phyloP scores from a whole-genome alignment of 1,140 invertebrate species.

The Brachionus calyciflorus region DNA sequence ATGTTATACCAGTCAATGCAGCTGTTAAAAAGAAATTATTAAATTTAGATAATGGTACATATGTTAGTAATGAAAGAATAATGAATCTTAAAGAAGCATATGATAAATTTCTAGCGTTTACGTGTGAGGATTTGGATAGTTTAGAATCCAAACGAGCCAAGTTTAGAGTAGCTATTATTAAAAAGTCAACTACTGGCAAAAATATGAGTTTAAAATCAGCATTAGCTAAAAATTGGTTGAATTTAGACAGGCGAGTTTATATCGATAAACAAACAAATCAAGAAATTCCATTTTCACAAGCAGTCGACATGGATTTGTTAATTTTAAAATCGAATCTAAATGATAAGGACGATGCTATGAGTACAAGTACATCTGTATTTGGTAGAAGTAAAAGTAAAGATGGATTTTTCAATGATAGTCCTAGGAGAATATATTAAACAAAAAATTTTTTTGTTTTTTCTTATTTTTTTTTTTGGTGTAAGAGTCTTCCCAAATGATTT shows the following conservation, averaged over 20 bases:
- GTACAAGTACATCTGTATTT: not conserved
- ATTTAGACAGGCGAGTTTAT: not conserved
- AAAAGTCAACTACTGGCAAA: conserved; percentile 38
- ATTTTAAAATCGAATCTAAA: not conserved
- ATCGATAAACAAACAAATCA: conserved; percentile 30
- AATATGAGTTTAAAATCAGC: conserved; percentile 28
- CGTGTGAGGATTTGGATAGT: conserved; percentile 25
- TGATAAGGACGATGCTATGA: not conserved
- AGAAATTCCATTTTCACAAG: conserved; percentile 44
- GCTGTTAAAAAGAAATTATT: conserved; percentile 12
- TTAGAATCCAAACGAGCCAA: not conserved
- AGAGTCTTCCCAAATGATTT: too few relatives aligned
- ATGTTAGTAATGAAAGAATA: not conserved
- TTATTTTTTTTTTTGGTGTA: too few relatives aligned
- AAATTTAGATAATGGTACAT: conserved; percentile 8
- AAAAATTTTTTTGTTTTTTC: too few relatives aligned
- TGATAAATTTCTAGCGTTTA: not conserved
- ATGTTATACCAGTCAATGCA: conserved; percentile 15
- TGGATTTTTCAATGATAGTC: not conserved
- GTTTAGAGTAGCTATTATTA: not conserved
- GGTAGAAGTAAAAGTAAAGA: conserved; percentile 1
- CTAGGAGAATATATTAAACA: too few relatives aligned
- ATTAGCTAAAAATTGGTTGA: conserved; percentile 40
- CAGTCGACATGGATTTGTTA: conserved; percentile 25
- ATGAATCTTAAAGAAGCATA: conserved; percentile 37